phyloP scores from a whole-genome alignment of 2,888 invertebrate species.

The Hesperia comma region DNA sequence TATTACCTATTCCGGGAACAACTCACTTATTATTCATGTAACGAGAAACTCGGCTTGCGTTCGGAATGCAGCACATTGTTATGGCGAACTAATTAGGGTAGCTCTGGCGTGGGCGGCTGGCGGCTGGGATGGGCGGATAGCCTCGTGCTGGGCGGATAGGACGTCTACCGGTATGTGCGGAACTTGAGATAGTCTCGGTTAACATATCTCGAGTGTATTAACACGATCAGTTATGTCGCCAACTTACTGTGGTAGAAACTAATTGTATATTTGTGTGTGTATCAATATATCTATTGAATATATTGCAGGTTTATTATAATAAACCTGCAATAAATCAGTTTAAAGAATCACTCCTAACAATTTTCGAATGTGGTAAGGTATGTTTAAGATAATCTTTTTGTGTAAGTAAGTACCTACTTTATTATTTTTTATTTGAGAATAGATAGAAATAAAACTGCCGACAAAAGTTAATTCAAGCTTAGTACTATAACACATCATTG shows the following conservation, averaged over 20 bases:
- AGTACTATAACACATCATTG: too few species aligned
- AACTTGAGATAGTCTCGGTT: neutral
- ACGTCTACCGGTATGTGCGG: slow-evolving; percentile 4
- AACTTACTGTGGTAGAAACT: neutral
- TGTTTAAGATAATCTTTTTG: too few species aligned
- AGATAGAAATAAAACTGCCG: too few species aligned
- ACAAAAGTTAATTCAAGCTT: too few species aligned
- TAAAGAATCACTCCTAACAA: too few species aligned
- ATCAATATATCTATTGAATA: too few species aligned
- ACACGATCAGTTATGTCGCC: slow-evolving; percentile 4
- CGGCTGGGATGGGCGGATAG: neutral
- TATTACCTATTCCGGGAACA: slow-evolving; percentile 6
- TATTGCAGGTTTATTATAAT: too few species aligned
- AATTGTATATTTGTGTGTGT: neutral
- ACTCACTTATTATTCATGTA: slow-evolving; percentile 18
- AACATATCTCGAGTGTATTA: slow-evolving; percentile 18
- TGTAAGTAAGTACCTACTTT: too few species aligned
- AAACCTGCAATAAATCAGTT: too few species aligned
- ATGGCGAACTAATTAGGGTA: slow-evolving; percentile 26
- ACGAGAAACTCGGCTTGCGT: slow-evolving; percentile 12
- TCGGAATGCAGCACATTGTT: slow-evolving; percentile 23
- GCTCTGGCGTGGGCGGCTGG: neutral
- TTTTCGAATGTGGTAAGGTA: too few species aligned
- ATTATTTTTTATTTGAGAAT: too few species aligned
- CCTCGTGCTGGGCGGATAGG: neutral